Conservation (phyloP, 35 echinoderm and acorn worm species). For the Amphiura filiformis region DNA sequence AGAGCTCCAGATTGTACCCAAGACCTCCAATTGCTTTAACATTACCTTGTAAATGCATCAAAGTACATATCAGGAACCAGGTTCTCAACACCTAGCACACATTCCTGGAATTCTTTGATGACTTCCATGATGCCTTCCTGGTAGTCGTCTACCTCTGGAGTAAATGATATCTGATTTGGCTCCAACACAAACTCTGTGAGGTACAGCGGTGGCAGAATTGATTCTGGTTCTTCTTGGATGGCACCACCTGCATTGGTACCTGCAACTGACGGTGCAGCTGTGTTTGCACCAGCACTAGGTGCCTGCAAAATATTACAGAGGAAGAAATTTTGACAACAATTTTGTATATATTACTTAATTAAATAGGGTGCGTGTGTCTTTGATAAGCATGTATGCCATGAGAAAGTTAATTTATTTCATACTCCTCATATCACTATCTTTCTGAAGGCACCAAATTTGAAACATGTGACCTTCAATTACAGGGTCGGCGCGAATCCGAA, state of each 20-base stretch:
- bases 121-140: conserved; percentile 86
- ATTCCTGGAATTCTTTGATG: conserved; percentile 90
- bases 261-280: conserved; percentile 27
- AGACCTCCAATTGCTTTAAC: no score
- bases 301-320: conserved; percentile 35
- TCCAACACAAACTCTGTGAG: conserved; percentile 95
- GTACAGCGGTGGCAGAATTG: conserved; percentile 67
- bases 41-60: conserved; percentile 99
- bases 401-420: no score
- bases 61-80: conserved; percentile 97
- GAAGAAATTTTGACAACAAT: background rate
- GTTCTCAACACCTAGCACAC: conserved; percentile 92
- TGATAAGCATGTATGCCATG: no score
- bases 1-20: no score
- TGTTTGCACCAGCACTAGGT: conserved; percentile 51
- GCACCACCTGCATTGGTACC: conserved; percentile 48
- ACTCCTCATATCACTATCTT: no score
- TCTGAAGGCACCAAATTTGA: no score
- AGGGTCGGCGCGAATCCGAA: no score
- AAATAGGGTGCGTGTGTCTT: no score
- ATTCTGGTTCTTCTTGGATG: conserved; percentile 27
- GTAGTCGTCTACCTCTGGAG: conserved; percentile 81
- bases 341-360: no score
- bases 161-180: conserved; percentile 80
- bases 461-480: no score